A percentile compares a stretch with the other conserved stretches of the same genome.
These are phyloP conservation scores for Brachylomia viminalis DNA, from an alignment of 2,888 invertebrate genomes.

Conservation along the genomic window DNA sequence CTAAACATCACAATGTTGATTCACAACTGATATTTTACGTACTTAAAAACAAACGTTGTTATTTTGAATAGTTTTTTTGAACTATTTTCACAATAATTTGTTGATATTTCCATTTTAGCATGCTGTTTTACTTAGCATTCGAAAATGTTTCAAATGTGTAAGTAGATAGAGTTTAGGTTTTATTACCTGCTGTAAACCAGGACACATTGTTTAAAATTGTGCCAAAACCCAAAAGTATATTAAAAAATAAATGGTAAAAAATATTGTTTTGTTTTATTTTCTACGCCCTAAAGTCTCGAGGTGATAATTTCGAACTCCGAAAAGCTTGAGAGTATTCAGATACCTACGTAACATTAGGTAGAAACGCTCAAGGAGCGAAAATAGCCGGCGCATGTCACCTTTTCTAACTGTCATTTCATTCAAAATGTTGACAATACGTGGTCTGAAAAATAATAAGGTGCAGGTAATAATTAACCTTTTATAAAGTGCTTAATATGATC, in stretches of 20 bases:
- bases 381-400: neutral
- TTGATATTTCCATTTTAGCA: slow-evolving; percentile 64
- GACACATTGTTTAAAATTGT: slow-evolving; percentile 90
- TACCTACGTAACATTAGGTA: too few species aligned
- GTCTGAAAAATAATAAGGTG: neutral
- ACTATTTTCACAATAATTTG: slow-evolving; percentile 66
- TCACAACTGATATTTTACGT: slow-evolving; percentile 62
- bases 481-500: neutral
- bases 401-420: neutral
- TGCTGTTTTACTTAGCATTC: slow-evolving; percentile 76
- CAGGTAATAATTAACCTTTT: neutral
- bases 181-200: slow-evolving; percentile 88
- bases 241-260: slow-evolving; percentile 87
- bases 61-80: slow-evolving; percentile 71
- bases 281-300: slow-evolving; percentile 15
- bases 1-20: slow-evolving; percentile 59
- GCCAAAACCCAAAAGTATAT: slow-evolving; percentile 91
- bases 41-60: slow-evolving; percentile 69
- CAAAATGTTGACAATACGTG: neutral
- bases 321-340: neutral
- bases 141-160: slow-evolving; percentile 82
- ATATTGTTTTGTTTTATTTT: slow-evolving; percentile 77
- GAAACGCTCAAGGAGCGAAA: neutral
- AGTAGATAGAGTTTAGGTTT: slow-evolving; percentile 88
- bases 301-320: too few species aligned